These are phyloP conservation scores for Drosophila kambysellisi DNA, from an alignment of 2,888 invertebrate species.

Conservation along the genomic window DNA sequence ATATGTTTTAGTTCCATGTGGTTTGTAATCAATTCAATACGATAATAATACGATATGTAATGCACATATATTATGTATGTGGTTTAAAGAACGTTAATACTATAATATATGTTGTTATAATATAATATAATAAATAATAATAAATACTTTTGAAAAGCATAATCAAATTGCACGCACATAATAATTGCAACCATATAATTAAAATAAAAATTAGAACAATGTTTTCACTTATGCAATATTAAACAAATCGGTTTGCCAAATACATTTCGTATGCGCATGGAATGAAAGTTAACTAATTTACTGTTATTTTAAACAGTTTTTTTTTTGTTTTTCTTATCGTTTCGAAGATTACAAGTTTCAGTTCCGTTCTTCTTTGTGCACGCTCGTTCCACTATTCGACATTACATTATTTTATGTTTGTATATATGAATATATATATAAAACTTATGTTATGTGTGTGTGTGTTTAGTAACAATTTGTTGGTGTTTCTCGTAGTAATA, in stretches of 20 bases:
- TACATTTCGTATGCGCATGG: slow-evolving; percentile 55
- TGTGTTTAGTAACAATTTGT: slow-evolving; percentile 73
- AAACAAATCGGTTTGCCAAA: slow-evolving; percentile 56
- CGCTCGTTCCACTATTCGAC: slow-evolving; percentile 47
- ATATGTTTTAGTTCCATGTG: slow-evolving; percentile 25
- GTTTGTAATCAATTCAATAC: slow-evolving; percentile 35
- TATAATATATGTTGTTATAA: slow-evolving; percentile 34
- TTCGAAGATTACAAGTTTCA: slow-evolving; percentile 53
- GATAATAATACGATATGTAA: slow-evolving; percentile 73
- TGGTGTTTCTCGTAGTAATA: slow-evolving; percentile 41
- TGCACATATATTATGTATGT: slow-evolving; percentile 36
- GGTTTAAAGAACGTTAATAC: slow-evolving; percentile 42
- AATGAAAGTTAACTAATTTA: slow-evolving; percentile 57
- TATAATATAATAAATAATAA: slow-evolving; percentile 72
- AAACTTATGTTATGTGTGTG: slow-evolving; percentile 47
- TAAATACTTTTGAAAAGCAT: slow-evolving; percentile 79
- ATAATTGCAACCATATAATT: slow-evolving; percentile 67
- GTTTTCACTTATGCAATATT: slow-evolving; percentile 42
- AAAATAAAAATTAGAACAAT: slow-evolving; percentile 41
- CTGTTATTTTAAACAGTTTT: slow-evolving; percentile 43
- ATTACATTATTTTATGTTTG: slow-evolving; percentile 23
- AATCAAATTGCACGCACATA: slow-evolving; percentile 75
- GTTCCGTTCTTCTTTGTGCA: slow-evolving; percentile 60
- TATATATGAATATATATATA: slow-evolving; percentile 30
- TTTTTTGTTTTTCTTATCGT: slow-evolving; percentile 31